A percentile compares a stretch with the other conserved stretches of the same genome.
Evolutionary conservation across 2,888 invertebrate genomes (phyloP).

Genomic region (Zhengitettix transpicula): DNA sequence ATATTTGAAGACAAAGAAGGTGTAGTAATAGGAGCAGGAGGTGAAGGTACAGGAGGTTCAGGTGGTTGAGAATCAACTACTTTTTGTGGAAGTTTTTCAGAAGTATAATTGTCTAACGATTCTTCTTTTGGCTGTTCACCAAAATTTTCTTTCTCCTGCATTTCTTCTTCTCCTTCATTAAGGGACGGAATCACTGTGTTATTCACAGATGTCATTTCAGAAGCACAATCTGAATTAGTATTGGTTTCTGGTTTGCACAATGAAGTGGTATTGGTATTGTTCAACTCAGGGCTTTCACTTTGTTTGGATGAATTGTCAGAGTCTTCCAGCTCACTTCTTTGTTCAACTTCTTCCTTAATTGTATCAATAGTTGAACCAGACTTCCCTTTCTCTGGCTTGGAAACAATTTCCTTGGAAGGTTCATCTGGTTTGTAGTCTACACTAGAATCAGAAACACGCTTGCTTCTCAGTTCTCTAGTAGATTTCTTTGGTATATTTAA

Average conservation of each 20-base stretch:
- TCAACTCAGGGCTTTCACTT: not conserved
- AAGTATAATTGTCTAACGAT: not conserved
- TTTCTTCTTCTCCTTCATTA: not conserved
- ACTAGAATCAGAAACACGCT: not conserved
- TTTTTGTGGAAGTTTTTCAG: not conserved
- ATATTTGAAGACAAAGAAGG: conserved; percentile 15
- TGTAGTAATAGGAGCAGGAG: conserved; percentile 15
- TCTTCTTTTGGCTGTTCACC: not conserved
- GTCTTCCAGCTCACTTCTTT: not conserved
- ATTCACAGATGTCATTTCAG: not conserved
- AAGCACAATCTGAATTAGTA: not conserved
- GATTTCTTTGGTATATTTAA: conserved; percentile 7
- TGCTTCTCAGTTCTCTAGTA: not conserved
- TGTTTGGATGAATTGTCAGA: not conserved
- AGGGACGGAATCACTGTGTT: not conserved
- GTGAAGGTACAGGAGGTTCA: not conserved
- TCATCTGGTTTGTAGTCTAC: not conserved
- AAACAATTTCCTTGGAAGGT: not conserved
- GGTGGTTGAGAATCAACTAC: not conserved
- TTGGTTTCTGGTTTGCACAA: too few relatives aligned
- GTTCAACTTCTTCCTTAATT: not conserved
- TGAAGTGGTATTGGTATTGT: not conserved
- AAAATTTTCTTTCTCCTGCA: not conserved
- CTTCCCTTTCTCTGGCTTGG: not conserved
- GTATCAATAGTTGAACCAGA: too few relatives aligned